phyloP scores from a whole-genome alignment of 2,113 vertebrate genomes.

The Pitta sordida region DNA sequence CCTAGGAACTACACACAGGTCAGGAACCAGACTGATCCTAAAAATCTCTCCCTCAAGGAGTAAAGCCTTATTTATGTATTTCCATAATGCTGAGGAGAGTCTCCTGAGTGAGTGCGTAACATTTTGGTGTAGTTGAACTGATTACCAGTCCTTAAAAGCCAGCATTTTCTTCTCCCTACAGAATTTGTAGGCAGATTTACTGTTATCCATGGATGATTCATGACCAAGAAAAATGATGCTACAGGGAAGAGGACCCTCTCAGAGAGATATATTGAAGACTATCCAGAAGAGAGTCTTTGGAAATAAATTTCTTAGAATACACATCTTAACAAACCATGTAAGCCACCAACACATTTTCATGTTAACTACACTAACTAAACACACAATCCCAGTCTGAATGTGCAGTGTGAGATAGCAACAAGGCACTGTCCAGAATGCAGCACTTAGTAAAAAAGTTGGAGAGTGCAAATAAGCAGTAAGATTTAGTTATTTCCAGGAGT shows the following conservation, averaged over 20 bases:
- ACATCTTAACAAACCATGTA: neutral
- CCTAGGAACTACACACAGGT: accelerated
- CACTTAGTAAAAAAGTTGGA: neutral
- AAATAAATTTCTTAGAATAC: neutral
- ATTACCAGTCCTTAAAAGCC: neutral
- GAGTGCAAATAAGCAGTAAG: neutral
- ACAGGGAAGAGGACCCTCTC: neutral
- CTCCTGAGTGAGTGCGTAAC: neutral
- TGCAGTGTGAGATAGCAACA: neutral
- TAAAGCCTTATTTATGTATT: neutral
- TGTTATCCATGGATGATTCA: neutral
- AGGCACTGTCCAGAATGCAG: neutral
- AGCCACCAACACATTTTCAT: neutral
- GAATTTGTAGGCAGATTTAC: neutral
- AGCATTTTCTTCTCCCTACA: neutral
- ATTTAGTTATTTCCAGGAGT: neutral
- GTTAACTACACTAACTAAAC: neutral
- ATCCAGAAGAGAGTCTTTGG: neutral
- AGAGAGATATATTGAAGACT: neutral
- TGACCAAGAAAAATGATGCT: neutral
- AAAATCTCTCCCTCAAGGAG: neutral
- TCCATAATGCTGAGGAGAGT: neutral
- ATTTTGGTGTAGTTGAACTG: neutral
- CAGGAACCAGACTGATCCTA: neutral
- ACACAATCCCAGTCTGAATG: neutral